These are phyloP conservation scores for Oscheius sp. DNA, from an alignment of 1,140 invertebrate genomes.

Conservation along the genomic window DNA sequence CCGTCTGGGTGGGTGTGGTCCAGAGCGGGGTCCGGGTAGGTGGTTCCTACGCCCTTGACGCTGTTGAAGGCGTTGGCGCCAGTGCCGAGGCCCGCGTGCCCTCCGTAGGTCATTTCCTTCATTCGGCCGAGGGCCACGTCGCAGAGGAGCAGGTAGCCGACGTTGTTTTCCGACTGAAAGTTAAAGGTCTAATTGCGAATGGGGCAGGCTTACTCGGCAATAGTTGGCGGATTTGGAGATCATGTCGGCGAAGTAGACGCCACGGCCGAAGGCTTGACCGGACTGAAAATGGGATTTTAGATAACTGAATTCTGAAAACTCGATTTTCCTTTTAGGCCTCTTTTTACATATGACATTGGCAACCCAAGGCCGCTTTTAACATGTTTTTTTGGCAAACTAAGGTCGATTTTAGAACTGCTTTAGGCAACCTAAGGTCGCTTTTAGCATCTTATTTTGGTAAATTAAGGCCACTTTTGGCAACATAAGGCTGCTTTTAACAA, in stretches of 20 bases:
- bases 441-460: too few relatives aligned
- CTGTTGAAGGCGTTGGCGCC: conserved; percentile 76
- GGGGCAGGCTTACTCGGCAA: background rate
- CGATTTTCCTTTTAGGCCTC: too few relatives aligned
- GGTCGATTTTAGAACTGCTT: too few relatives aligned
- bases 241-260: conserved; percentile 95
- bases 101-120: conserved; percentile 69
- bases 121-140: conserved; percentile 92
- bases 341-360: too few relatives aligned
- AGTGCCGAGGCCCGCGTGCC: conserved; percentile 77
- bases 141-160: conserved; percentile 74
- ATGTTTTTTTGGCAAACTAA: too few relatives aligned
- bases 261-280: conserved; percentile 94
- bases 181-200: background rate
- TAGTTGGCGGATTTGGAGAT: conserved; percentile 77
- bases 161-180: conserved; percentile 9
- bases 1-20: conserved; percentile 12
- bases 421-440: too few relatives aligned
- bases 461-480: too few relatives aligned
- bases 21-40: conserved; percentile 70
- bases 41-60: conserved; percentile 74
- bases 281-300: conserved; percentile 66
- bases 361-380: too few relatives aligned
- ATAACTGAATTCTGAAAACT: conserved; percentile 15
- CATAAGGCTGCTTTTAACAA: too few relatives aligned